A percentile compares a stretch with the other conserved stretches of the same genome.
phyloP scores from a whole-genome alignment of 1,140 invertebrate genomes.

The Heliconius himera region DNA sequence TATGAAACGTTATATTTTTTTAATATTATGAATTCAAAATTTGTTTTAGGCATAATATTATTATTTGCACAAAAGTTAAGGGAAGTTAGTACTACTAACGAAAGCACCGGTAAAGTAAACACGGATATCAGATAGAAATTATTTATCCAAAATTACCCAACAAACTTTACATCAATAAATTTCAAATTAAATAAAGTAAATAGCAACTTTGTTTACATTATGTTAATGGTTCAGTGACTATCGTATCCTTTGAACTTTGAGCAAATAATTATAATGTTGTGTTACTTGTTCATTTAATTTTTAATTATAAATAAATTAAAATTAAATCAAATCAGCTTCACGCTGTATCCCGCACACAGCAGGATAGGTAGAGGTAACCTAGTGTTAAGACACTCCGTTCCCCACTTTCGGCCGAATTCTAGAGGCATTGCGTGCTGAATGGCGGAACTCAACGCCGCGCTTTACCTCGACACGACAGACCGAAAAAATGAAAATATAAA shows the following conservation, averaged over 20 bases:
- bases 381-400: too few species aligned
- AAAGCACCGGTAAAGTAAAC: conserved; percentile 13
- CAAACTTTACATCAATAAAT: conserved; percentile 25
- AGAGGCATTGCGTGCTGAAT: too few species aligned
- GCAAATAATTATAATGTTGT: not conserved
- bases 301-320: too few species aligned
- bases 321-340: too few species aligned
- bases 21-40: not conserved
- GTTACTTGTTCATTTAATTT: not conserved
- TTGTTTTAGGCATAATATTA: not conserved
- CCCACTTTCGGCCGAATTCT: too few species aligned
- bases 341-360: too few species aligned
- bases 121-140: conserved; percentile 10
- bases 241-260: not conserved
- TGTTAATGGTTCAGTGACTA: not conserved
- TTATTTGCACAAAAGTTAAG: conserved; percentile 4
- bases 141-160: conserved; percentile 24
- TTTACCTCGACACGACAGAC: too few species aligned
- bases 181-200: conserved; percentile 4
- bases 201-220: conserved; percentile 1
- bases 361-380: too few species aligned
- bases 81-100: not conserved
- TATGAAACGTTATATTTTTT: too few species aligned
- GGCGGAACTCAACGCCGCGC: too few species aligned
- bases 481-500: too few species aligned